phyloP scores from a whole-genome alignment of 2,797 vertebrate genomes.

The Onychomys arenicola region DNA sequence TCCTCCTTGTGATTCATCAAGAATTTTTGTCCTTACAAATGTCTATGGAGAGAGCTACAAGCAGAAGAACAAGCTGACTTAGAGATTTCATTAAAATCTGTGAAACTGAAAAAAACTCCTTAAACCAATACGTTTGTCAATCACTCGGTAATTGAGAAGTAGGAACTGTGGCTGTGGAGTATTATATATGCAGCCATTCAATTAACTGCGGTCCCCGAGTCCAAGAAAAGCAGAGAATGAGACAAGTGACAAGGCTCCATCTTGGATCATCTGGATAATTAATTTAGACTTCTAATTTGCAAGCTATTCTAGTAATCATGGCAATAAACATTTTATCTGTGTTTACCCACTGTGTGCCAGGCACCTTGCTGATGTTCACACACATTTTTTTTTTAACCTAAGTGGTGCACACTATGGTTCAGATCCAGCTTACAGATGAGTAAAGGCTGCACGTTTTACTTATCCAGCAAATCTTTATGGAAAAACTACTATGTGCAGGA shows the following conservation, averaged over 20 bases:
- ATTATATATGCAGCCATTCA: slow-evolving; percentile 38
- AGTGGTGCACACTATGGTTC: not conserved
- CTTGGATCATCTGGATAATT: slow-evolving; percentile 68
- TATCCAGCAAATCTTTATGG: not conserved
- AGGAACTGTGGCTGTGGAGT: not conserved
- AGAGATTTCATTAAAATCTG: slow-evolving; percentile 64
- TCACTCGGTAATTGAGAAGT: slow-evolving; percentile 53
- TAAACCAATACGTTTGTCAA: slow-evolving; percentile 52
- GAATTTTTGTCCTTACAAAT: not conserved
- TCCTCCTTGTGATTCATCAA: not conserved
- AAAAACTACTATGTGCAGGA: not conserved
- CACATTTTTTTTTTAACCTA: not conserved
- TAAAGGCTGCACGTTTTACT: not conserved
- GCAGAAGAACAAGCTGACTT: not conserved
- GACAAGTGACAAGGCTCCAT: slow-evolving; percentile 32
- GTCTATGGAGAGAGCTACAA: not conserved
- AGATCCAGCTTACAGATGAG: not conserved
- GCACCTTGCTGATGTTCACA: not conserved
- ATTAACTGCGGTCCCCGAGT: slow-evolving; percentile 29
- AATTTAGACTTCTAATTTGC: slow-evolving; percentile 59
- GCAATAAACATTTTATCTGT: slow-evolving; percentile 30
- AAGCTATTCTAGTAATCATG: slow-evolving; percentile 43
- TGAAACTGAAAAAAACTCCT: slow-evolving; percentile 30
- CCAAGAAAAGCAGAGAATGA: slow-evolving; percentile 49
- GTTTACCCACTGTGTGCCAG: not conserved